These are phyloP conservation scores for Drosophila sp. DNA, from an alignment of 1,140 invertebrate genomes.

Conservation along the genomic window DNA sequence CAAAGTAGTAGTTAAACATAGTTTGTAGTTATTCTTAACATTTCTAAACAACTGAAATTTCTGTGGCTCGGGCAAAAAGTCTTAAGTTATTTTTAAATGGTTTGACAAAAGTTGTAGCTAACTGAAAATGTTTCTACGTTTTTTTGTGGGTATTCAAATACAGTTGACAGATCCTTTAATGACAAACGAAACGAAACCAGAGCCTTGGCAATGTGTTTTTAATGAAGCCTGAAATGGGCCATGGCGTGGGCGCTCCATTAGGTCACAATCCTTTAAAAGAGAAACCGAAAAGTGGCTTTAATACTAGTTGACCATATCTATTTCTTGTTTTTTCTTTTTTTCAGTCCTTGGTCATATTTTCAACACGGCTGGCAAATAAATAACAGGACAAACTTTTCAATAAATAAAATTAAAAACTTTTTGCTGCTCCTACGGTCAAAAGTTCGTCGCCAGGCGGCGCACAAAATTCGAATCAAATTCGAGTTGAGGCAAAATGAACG, in stretches of 20 bases:
- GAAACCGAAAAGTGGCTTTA: constrained; percentile 45
- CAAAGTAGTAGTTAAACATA: not conserved
- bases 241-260: not conserved
- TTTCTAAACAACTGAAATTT: constrained; percentile 16
- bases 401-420: constrained; percentile 82
- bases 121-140: constrained; percentile 50
- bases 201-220: constrained; percentile 73
- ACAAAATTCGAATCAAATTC: constrained; percentile 57
- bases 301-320: constrained; percentile 49
- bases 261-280: constrained; percentile 33
- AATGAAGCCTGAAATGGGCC: constrained; percentile 60
- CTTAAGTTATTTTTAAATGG: constrained; percentile 80
- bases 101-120: constrained; percentile 46
- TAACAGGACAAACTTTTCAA: constrained; percentile 80
- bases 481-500: constrained; percentile 54
- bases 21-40: not conserved
- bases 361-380: constrained; percentile 76
- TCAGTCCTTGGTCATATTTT: constrained; percentile 61
- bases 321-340: constrained; percentile 1
- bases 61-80: constrained; percentile 44
- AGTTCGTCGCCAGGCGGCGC: constrained; percentile 66
- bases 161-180: constrained; percentile 69
- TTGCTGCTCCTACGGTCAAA: constrained; percentile 57
- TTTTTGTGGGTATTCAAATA: constrained; percentile 8
- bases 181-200: constrained; percentile 65